Conservation (phyloP, 2,113 vertebrate species). For the Tyrannus savana region DNA sequence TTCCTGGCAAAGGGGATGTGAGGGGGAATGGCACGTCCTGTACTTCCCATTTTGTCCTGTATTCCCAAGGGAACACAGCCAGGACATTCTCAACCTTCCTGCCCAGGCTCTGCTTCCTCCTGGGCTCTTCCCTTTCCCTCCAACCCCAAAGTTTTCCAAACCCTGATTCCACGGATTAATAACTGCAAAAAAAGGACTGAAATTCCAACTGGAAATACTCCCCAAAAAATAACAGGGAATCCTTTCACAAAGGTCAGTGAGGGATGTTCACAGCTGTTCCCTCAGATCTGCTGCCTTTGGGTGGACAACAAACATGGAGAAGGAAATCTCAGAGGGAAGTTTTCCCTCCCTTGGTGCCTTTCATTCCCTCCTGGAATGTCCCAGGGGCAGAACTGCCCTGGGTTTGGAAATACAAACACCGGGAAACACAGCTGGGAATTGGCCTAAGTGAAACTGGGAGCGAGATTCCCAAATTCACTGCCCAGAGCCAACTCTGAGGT, state of each 20-base stretch:
- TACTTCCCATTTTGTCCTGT: too few species aligned
- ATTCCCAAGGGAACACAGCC: background rate
- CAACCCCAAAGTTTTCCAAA: background rate
- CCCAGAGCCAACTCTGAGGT: background rate
- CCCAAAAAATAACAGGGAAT: background rate
- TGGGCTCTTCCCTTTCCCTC: background rate
- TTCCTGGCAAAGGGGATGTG: background rate
- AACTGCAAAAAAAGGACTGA: background rate
- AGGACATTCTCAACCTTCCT: background rate
- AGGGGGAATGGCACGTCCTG: fast-evolving
- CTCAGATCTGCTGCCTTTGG: background rate
- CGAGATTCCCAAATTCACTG: background rate
- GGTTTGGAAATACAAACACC: background rate
- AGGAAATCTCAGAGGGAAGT: background rate
- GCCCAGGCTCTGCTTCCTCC: background rate
- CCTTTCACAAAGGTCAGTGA: background rate
- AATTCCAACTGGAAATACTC: background rate
- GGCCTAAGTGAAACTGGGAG: background rate
- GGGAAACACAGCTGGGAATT: background rate
- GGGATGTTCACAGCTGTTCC: background rate
- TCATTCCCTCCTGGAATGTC: background rate
- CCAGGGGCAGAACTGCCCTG: background rate
- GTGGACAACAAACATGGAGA: background rate
- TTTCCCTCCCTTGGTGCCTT: background rate
- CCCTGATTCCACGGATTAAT: background rate